phyloP scores from a whole-genome alignment of 2,797 vertebrate genomes.

The Delichon dasypus region DNA sequence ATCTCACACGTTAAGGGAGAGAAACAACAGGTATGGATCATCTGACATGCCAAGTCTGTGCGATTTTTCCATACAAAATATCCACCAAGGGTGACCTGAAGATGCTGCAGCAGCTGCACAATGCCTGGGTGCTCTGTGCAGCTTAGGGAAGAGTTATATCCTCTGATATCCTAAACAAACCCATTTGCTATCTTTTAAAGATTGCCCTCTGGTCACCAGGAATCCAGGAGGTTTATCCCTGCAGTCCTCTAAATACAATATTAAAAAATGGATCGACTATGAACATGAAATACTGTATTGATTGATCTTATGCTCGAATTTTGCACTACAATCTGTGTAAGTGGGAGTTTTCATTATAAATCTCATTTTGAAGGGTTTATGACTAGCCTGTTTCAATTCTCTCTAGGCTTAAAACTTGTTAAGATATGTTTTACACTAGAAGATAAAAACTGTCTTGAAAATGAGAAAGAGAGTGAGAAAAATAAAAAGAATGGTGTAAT shows the following conservation, averaged over 20 bases:
- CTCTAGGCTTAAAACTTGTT: conserved; percentile 15
- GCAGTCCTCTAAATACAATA: neutral
- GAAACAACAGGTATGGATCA: neutral
- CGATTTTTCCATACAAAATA: neutral
- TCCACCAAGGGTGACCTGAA: neutral
- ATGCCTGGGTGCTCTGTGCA: neutral
- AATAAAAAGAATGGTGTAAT: neutral
- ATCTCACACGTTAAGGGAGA: neutral
- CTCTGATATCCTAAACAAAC: neutral
- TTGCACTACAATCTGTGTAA: neutral
- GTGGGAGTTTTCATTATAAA: conserved; percentile 54
- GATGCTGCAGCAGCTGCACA: neutral
- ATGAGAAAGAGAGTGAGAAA: neutral
- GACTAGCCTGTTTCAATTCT: conserved; percentile 37
- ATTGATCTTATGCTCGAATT: conserved; percentile 9
- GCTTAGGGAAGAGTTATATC: neutral
- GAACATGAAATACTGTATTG: neutral
- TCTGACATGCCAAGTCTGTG: neutral
- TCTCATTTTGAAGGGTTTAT: conserved; percentile 48
- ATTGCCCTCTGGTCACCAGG: neutral
- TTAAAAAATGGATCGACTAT: neutral
- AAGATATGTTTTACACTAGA: neutral
- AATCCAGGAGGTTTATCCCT: neutral
- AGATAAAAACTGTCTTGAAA: neutral
- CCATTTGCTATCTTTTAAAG: neutral